Evolutionary conservation across 2,113 vertebrate genomes (phyloP).

Genomic region (Tragulus kanchil): DNA sequence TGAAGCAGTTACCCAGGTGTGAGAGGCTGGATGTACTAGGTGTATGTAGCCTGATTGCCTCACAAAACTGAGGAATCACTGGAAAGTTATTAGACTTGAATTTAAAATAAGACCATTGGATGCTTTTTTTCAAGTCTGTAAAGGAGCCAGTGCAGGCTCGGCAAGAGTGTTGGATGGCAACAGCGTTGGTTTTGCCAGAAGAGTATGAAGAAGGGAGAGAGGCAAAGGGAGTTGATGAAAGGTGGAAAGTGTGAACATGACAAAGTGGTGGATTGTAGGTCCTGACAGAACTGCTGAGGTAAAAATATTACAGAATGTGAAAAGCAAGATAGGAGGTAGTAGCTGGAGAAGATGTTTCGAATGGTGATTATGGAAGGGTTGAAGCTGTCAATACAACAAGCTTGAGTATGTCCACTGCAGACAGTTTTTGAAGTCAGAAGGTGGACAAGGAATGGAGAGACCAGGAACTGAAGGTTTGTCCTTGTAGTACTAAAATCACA

Average conservation of each 20-base stretch:
- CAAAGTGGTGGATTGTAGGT: background rate
- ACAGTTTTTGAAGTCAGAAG: background rate
- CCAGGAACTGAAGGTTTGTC: background rate
- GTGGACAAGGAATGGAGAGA: background rate
- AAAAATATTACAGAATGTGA: slow-evolving; percentile 11
- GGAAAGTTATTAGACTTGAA: background rate
- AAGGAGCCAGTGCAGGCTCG: background rate
- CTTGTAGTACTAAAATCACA: background rate
- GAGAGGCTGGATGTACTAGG: background rate
- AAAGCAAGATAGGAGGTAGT: background rate
- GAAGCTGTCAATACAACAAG: background rate
- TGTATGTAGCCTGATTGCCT: background rate
- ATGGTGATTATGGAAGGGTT: background rate
- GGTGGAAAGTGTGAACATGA: background rate
- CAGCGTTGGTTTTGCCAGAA: background rate
- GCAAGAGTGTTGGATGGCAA: background rate
- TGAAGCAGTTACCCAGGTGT: background rate
- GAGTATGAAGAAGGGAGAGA: background rate
- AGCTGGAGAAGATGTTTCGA: background rate
- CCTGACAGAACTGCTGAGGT: background rate
- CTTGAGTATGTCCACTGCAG: background rate
- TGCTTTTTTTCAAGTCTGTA: background rate
- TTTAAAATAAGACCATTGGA: slow-evolving; percentile 7
- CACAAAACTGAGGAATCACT: background rate
- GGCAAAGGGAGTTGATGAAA: background rate